phyloP scores from a whole-genome alignment of 1,140 invertebrate species.

The Heliconius himera region DNA sequence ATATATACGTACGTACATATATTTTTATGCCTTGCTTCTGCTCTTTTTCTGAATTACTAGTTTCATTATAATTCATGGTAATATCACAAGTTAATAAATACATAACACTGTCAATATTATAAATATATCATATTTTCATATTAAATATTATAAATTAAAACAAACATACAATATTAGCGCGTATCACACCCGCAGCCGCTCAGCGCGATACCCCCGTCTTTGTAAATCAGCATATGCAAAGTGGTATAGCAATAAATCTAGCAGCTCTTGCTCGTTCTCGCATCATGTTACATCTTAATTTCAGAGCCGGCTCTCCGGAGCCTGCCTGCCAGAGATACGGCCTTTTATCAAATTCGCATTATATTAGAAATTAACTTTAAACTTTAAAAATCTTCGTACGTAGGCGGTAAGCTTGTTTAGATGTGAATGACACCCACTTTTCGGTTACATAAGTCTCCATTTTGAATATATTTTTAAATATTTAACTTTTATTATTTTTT shows the following conservation, averaged over 20 bases:
- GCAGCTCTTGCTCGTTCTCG: constrained; percentile 82
- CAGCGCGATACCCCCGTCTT: constrained; percentile 60
- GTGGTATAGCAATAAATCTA: constrained; percentile 83
- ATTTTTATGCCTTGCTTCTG: not conserved
- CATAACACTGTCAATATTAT: too few relatives aligned
- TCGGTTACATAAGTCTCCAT: not conserved
- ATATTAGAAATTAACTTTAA: constrained; percentile 75
- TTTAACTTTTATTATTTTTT: not conserved
- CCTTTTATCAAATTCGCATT: constrained; percentile 80
- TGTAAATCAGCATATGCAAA: constrained; percentile 84
- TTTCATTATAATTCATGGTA: too few relatives aligned
- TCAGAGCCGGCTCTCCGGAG: constrained; percentile 76
- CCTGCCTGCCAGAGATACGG: constrained; percentile 75
- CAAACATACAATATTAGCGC: not conserved
- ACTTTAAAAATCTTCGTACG: constrained; percentile 65
- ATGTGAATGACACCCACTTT: not conserved
- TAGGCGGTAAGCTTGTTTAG: constrained; percentile 55
- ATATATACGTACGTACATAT: not conserved
- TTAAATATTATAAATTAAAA: not conserved
- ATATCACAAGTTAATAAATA: too few relatives aligned
- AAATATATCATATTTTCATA: not conserved
- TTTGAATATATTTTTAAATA: constrained; percentile 5
- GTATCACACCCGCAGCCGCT: constrained; percentile 44
- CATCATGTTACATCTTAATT: constrained; percentile 84
- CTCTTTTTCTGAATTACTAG: too few relatives aligned